Evolutionary conservation across 2,888 invertebrate species (phyloP), one percentile per base, ranked within the genome.

Genomic region (Dascillus cervinus): DNA sequence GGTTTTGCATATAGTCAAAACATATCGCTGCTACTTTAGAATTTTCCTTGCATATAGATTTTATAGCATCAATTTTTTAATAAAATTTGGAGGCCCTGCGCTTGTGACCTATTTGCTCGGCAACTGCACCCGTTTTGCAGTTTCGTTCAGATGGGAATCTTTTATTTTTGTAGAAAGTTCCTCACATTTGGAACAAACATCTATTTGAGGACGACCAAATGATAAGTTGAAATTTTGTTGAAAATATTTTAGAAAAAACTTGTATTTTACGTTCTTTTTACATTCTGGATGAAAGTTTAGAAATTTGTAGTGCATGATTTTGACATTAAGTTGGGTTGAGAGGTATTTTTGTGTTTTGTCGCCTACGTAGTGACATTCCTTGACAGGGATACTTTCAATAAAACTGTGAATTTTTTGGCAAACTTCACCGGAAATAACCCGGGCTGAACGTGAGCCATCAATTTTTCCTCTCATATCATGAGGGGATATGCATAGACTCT

Each of bases 1-100:
- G 22, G 26, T 47, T 47, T 23, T 45, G 41, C 41, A 45, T 47
- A 23, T 22, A 46, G 31, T 47, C 41, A 30, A 44, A 44, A 8
- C 9, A 10, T n/a, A 47, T 38, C 15, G 38, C 46, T 17, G 13
- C 9, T 10, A 35, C 30, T 9, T 38, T 22, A 20, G 15, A 11
- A 5, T 22, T 12, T 10, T 29, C 23, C 13, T 26, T 8, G 25
- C 29, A 39, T 17, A 29, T 10, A 23, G 28, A 15, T 6, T 15
- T 33, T 10, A 35, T 21, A 14, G 36, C 34, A 21, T 41, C 8
- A 2, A 40, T 10, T 42, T 43, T 40, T 5, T 8, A 31, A 32
- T 37, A 48, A 29, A 46, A 43, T 22, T 41, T 48, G 21, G 44
- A 45, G 15, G 43, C 40, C 20, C 34, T 19, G 12, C 34, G 21